Base-by-base conservation (phyloP, 2,113 vertebrate species). In the Suricata suricatta region DNA sequence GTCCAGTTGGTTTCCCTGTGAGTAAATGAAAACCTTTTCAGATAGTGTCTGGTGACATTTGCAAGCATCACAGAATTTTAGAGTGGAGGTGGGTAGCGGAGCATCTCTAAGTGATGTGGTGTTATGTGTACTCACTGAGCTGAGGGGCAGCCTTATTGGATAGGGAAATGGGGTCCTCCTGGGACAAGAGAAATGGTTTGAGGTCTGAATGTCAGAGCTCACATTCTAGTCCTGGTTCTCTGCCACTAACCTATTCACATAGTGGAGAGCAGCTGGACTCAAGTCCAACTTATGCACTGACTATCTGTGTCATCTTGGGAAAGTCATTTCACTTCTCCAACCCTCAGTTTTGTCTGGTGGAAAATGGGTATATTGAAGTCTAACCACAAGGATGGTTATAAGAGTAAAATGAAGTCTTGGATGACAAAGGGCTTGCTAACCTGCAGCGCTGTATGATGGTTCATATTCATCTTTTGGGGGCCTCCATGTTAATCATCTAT, bases 21-120 rank as follows among this genome's bases (percentile, higher is more conserved):
- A 88, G 84, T 85, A 96, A 96, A 94, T 89, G 87, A 89, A 97
- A 97, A 95, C 66, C 84, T 63, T 69, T 41, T 74, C 68, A 87
- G 68, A 92, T 97, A 92, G 54, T 71, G 63, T 2, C 21, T 60
- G 69, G 93, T 63, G 93, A 95, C 81, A 38, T 95, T 41, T 93
- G 95, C 89, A 97, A 60, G 96, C 57, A n/a, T 69, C 1, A 1
- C 35, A 41, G 92, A 81, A 64, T 86, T 86, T 72, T 88, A 83
- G 10, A 66, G 64, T 57, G 86, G 93, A 38, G 52, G 71, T 64
- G 88, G 38, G 81, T 0, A 66, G 92, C 44, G 93, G 95, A 82
- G 82, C 63, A 54, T 72, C 38, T 82, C 97, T 71, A 74, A 4
- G 47, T 14, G 33, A 25, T 5, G 5, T 60, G 27, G 31, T 86